Base-by-base conservation (phyloP, 1,140 invertebrate genomes). In the Zaprionus lachaisei region DNA sequence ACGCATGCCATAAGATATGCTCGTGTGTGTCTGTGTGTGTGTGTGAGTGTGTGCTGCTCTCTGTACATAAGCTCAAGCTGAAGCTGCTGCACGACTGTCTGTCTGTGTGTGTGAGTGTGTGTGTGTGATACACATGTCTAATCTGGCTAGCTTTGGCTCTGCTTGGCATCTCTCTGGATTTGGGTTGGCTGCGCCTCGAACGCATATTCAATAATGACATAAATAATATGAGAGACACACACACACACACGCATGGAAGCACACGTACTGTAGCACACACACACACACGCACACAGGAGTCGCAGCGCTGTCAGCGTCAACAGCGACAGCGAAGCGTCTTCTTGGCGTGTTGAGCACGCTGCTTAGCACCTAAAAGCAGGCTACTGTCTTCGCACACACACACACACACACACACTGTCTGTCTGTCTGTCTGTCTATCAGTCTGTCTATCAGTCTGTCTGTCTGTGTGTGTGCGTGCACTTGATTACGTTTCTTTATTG, bases 151-250 rank as follows among this genome's bases (percentile, higher is more conserved):
- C 38, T 15, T n/a, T n/a, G 38, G 15, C 38, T 5, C 38, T n/a
- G 38, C 38, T 41, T 76, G 68, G 73, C 73, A 65, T 14, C 72
- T 58, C 66, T 70, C 67, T 75, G 69, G 68, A 65, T 76, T 76
- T 76, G 73, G 73, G 73, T 76, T 76, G 79, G 83, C 79, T 79
- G 72, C 73, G 73, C 76, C 81, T 90, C 79, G 72, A 91, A 91
- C 86, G 86, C 87, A 91, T 91, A 83, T 91, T 89, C 86, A 91
- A 91, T 90, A 90, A 90, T 86, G 77, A 83, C 86, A 91, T 91
- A 91, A 90, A 86, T 82, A 86, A 77, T 54, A 58, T 41, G 57
- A 61, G 61, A 67, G 41, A 67, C 67, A 68, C 77, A 64, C 74
- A 47, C 47, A 58, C 72, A 68, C 72, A 60, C 37, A 69, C 15